These are phyloP conservation scores for Eupithecia abbreviata DNA, from an alignment of 2,888 invertebrate genomes.

Conservation along the genomic window DNA sequence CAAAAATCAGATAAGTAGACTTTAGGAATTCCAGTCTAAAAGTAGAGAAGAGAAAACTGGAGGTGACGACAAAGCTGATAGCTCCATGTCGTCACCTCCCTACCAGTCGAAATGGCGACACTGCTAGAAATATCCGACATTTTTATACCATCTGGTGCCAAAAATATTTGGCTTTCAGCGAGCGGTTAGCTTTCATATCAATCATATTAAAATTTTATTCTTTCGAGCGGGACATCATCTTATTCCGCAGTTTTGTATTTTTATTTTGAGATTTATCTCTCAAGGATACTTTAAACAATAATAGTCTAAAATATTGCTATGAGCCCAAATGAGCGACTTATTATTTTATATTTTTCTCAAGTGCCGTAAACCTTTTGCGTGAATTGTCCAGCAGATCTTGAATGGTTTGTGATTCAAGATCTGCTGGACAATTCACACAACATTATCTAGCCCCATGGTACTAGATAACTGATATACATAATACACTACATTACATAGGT, in stretches of 20 bases:
- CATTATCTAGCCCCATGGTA: no score
- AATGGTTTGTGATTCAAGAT: no score
- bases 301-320: background rate
- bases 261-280: slow-evolving; percentile 14
- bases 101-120: slow-evolving; percentile 26
- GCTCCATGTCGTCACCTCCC: slow-evolving; percentile 19
- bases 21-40: background rate
- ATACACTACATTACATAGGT: no score
- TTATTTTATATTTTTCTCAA: background rate
- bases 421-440: no score
- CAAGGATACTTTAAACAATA: background rate
- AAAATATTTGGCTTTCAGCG: slow-evolving; percentile 39
- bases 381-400: no score
- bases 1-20: background rate
- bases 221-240: slow-evolving; percentile 22
- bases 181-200: slow-evolving; percentile 35
- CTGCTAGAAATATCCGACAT: slow-evolving; percentile 38
- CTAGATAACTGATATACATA: no score
- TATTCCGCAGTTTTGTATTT: slow-evolving; percentile 30
- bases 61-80: slow-evolving; percentile 4
- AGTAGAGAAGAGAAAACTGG: slow-evolving; percentile 1
- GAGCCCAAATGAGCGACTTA: background rate
- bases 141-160: slow-evolving; percentile 41
- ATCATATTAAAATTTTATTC: slow-evolving; percentile 34
- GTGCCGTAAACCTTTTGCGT: background rate